A percentile compares a stretch with the other conserved stretches of the same genome.
Evolutionary conservation across 2,888 invertebrate species (phyloP).

Genomic region (Drosophila putrida): DNA sequence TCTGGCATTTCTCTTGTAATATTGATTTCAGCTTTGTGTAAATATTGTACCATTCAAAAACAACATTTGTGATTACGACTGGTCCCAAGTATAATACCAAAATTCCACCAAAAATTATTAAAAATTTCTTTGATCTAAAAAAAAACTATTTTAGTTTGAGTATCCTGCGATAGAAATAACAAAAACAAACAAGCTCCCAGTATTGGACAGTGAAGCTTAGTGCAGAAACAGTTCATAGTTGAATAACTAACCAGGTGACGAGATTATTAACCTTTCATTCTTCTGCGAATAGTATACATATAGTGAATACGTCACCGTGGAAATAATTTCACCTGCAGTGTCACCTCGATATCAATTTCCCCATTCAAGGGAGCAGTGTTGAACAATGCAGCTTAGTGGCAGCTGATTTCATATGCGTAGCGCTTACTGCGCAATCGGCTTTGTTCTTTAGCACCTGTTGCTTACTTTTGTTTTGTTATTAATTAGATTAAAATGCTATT

Average conservation of each 20-base stretch:
- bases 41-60: slow-evolving; percentile 32
- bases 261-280: background rate
- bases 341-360: background rate
- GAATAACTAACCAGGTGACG: background rate
- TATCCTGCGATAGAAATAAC: too few relatives aligned
- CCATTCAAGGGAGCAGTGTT: slow-evolving; percentile 15
- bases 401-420: slow-evolving; percentile 55
- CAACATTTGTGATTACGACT: slow-evolving; percentile 41
- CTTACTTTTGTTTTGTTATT: slow-evolving; percentile 38
- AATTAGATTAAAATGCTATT: slow-evolving; percentile 53
- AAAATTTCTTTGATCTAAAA: background rate
- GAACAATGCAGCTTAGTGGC: slow-evolving; percentile 5
- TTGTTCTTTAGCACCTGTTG: slow-evolving; percentile 54
- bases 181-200: background rate
- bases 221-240: background rate
- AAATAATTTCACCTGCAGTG: too few relatives aligned
- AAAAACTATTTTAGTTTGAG: too few relatives aligned
- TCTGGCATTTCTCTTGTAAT: slow-evolving; percentile 39
- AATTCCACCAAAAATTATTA: slow-evolving; percentile 22
- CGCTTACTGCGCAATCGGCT: slow-evolving; percentile 52
- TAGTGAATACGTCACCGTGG: background rate
- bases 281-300: too few relatives aligned
- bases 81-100: slow-evolving; percentile 19
- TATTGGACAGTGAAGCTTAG: slow-evolving; percentile 27
- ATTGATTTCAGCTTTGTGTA: slow-evolving; percentile 35